Base-by-base conservation (phyloP, 2,797 vertebrate genomes). In the Sphenodon punctatus region DNA sequence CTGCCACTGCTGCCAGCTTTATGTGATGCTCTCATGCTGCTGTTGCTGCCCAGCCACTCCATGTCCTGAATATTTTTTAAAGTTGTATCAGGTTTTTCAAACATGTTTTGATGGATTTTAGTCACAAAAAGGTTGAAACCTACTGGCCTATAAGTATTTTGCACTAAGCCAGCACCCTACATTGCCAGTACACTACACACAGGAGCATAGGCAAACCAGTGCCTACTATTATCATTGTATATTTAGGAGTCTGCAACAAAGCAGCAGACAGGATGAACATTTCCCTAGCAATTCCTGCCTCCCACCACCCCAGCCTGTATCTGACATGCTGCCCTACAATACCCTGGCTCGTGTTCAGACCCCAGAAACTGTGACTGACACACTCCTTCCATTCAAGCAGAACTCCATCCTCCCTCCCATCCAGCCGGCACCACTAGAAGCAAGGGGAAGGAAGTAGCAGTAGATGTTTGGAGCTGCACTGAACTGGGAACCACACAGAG, bases 401-500 rank as follows among this genome's bases (percentile, higher is more conserved):
- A 56, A 19, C 56, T 25, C 48, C 53, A 34, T 17, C 11, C 34
- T 20, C 5, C 32, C 27, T n/a, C 8, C 10, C 19, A 27, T 8
- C 10, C 8, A 43, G 1, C 5, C 0, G 41, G 9, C 30, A 3
- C 3, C 36, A 10, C 3, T 4, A 1, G 8, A 32, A 22, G 2
- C 34, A 55, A 27, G 7, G 1, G 1, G 3, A 51, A 14, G 69
- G n/a, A 25, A 38, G 4, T 3, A 1, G 25, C 17, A 22, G 13
- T 51, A 17, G 42, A 7, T 8, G 19, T 59, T 39, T 0, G 1
- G 7, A 20, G 56, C 16, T 20, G 25, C 25, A 7, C 51, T 48
- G 48, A 51, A 51, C 51, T 51, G 25, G 51, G 16, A 51, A 51
- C 48, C 8, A 48, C 25, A 51, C 25, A 25, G 25, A 48, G 51